Evolutionary conservation across 2,797 vertebrate genomes (phyloP), one percentile per base, ranked within the genome.

Genomic region (Novumbra hubbsi): DNA sequence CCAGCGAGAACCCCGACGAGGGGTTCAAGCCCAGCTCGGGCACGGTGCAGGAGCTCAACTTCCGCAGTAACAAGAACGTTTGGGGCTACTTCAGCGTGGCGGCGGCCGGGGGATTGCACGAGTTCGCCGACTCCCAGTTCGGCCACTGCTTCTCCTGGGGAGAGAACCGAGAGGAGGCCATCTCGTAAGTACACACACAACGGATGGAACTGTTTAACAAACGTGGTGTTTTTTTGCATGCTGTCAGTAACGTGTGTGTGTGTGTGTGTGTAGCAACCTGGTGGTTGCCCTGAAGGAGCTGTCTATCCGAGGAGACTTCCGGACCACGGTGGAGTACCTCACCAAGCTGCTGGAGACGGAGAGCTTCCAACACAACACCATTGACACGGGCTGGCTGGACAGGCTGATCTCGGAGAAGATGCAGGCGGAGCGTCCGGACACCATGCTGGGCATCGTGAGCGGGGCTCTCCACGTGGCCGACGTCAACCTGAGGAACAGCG

Each of bases 41-140:
- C 78, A 99, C 98, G 0, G 98, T 99, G 27, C 98, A 99, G 83
- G 98, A 99, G 79, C 92, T 99, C 84, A 99, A 99, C 88, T 99
- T 99, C 86, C 96, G 98, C 82, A 99, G 98, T 90, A 99, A 96
- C 83, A 99, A 99, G 88, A 99, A 99, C 0, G 98, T 99, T 57
- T 99, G 98, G 98, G 98, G 98, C 75, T 99, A 99, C 92, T 99
- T 99, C 90, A 99, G 98, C 1, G 98, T 99, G 19, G 98, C 98
- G n/a, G 98, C 98, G 0, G 98, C 98, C 38, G 98, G 98, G 24
- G 98, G 98, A 8, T 95, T 99, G 77, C 98, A 99, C 6, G 98
- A 99, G 83, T 99, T 98, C 84, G 98, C 98, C 0, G 98, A 99
- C 87, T 99, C 98, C 75, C 98, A 99, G 74, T 99, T 99, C 73